Conservation (phyloP, 2,888 invertebrate genomes). For the Chymomyza procnemis region DNA sequence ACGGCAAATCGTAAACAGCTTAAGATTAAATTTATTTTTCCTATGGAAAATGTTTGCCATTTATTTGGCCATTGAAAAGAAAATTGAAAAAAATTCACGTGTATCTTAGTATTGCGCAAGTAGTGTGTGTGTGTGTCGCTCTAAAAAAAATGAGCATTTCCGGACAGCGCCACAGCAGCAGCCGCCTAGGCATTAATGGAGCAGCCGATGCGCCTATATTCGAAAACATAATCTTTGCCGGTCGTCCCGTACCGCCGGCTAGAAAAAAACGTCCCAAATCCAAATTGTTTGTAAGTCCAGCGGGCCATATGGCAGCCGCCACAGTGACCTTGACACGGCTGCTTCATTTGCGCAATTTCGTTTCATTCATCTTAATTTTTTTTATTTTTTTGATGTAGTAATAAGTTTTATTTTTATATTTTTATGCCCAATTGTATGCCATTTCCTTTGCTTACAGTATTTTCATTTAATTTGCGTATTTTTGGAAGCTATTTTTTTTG, state of each 20-base stretch:
- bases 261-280: constrained; percentile 76
- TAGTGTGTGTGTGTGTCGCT: constrained; percentile 10
- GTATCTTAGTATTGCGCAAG: constrained; percentile 52
- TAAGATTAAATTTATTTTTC: constrained; percentile 27
- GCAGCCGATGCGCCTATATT: constrained; percentile 47
- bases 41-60: constrained; percentile 58
- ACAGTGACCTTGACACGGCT: neutral
- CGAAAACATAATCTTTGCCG: constrained; percentile 59
- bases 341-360: neutral
- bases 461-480: constrained; percentile 27
- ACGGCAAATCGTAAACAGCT: constrained; percentile 29
- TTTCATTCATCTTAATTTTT: too few species aligned
- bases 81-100: constrained; percentile 40
- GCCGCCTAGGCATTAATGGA: constrained; percentile 33
- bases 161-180: constrained; percentile 74
- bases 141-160: constrained; percentile 70
- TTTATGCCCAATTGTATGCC: neutral
- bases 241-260: constrained; percentile 75
- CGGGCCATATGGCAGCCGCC: neutral
- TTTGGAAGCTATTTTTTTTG: constrained; percentile 15
- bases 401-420: neutral
- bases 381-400: neutral
- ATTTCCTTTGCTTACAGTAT: constrained; percentile 22
- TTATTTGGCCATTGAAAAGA: constrained; percentile 53
- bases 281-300: constrained; percentile 63